Evolutionary conservation across 2,797 vertebrate genomes (phyloP).

Genomic region (Gephyroberyx darwinii): DNA sequence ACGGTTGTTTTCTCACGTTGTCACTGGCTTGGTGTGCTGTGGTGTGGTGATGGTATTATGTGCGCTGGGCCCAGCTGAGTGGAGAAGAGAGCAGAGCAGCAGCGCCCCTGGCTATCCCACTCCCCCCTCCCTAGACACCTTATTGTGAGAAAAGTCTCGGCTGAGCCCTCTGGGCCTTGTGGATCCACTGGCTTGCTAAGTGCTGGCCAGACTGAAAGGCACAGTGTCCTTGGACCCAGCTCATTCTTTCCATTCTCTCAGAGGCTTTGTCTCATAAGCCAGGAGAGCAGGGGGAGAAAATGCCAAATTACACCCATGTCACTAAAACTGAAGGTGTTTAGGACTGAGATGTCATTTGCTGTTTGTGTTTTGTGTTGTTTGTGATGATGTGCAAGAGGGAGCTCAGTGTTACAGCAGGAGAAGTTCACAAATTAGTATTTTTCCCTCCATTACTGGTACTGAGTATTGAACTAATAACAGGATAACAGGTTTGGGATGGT

Average conservation of each 20-base stretch:
- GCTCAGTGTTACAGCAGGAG: constrained; percentile 36
- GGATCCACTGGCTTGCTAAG: constrained; percentile 89
- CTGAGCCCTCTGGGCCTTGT: constrained; percentile 88
- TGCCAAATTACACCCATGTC: constrained; percentile 79
- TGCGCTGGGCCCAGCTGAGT: constrained; percentile 75
- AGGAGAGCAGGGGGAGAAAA: constrained; percentile 69
- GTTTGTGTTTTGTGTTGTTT: constrained; percentile 64
- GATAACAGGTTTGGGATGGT: constrained; percentile 14
- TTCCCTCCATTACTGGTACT: constrained; percentile 39
- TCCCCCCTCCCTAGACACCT: constrained; percentile 86
- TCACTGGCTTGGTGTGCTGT: constrained; percentile 87
- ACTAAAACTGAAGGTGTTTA: constrained; percentile 75
- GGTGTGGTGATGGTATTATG: constrained; percentile 79
- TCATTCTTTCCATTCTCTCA: constrained; percentile 86
- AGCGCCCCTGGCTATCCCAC: constrained; percentile 73
- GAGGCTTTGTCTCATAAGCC: constrained; percentile 81
- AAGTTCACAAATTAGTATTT: constrained; percentile 55
- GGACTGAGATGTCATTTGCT: constrained; percentile 60
- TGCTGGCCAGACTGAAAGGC: constrained; percentile 92
- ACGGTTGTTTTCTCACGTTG: constrained; percentile 95
- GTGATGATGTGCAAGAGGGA: constrained; percentile 49
- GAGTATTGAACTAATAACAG: constrained; percentile 49
- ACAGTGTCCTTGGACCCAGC: constrained; percentile 89
- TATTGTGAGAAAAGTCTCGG: constrained; percentile 97
- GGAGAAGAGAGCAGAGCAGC: constrained; percentile 76